These are phyloP conservation scores for Lacanobia oleracea DNA, from an alignment of 2,888 invertebrate genomes.

Conservation along the genomic window DNA sequence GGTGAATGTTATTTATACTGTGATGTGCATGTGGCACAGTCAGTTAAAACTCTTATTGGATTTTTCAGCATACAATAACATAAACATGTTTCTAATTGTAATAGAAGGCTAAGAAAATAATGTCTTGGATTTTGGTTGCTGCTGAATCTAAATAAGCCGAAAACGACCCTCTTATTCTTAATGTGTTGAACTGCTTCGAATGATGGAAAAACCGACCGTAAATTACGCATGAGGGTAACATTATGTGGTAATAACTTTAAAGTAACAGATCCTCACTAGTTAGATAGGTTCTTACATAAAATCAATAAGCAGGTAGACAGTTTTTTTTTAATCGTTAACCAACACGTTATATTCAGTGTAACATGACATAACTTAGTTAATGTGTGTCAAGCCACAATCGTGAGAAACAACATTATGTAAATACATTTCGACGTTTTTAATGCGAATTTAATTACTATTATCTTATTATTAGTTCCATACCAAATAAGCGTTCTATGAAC, in stretches of 20 bases:
- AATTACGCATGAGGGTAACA: conserved; percentile 11
- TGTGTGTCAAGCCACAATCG: conserved; percentile 78
- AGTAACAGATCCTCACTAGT: conserved; percentile 36
- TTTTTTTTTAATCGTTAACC: conserved; percentile 67
- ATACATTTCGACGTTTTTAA: conserved; percentile 64
- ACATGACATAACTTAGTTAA: conserved; percentile 83
- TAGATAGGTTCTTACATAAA: conserved; percentile 73
- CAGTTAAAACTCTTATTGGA: not conserved
- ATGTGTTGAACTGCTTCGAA: conserved; percentile 2
- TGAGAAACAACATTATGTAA: conserved; percentile 69
- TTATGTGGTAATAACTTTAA: not conserved
- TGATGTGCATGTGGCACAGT: not conserved
- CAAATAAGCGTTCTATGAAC: conserved; percentile 57
- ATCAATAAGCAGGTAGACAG: conserved; percentile 69
- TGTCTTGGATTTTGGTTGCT: not conserved
- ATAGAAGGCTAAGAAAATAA: not conserved
- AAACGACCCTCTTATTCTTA: not conserved
- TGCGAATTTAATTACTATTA: conserved; percentile 30
- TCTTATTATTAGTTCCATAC: conserved; percentile 34
- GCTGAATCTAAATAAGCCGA: not conserved
- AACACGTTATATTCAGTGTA: conserved; percentile 68
- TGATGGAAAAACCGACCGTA: not conserved
- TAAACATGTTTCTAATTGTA: not conserved
- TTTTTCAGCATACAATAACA: not conserved
- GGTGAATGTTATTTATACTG: no score